Evolutionary conservation across 2,797 vertebrate genomes (phyloP), one percentile per base, ranked within the genome.

Genomic region (Onychomys torridus): DNA sequence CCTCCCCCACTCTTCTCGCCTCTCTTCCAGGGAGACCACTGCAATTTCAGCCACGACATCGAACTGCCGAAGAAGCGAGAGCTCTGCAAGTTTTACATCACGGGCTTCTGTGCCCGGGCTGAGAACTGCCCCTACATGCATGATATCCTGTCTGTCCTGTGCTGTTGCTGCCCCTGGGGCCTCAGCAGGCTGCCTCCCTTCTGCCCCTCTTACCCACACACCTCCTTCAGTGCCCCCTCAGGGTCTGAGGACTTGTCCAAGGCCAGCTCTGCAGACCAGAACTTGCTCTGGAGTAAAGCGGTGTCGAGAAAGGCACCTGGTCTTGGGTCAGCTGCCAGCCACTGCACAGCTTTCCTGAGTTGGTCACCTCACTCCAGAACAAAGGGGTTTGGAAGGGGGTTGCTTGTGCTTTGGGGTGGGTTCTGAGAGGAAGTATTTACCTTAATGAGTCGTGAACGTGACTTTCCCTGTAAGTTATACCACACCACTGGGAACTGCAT

Each of bases 41-140:
- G 99, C 97, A 99, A 99, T 95, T 99, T 99, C 98, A 99, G 99
- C 98, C 99, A 99, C 0, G 99, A 99, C 97, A 99, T 99, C 0
- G 99, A 99, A 94, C 98, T 99, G 61, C 99, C 99, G 2, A 99
- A 99, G 98, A 99, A 99, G 98, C 99, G 99, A 52, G 99, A 99
- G 78, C 98, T 99, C 37, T 99, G 99, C 99, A 99, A 99, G 97
- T 99, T 99, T 96, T 99, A 99, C 98, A 99, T 99, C 98, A 99
- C 99, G 0, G 99, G 99, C 0, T 99, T 99, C 97, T 99, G 99
- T 3, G 99, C 99, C 37, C 97, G 99, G 67, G 99, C 99, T 0
- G 99, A 99, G 95, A 99, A 99, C 98, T 99, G 99, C 93, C 99
- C 99, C 0, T 99, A 99, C 98, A 99, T 99, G 99, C 99, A 99